Evolutionary conservation across 2,888 invertebrate genomes (phyloP).

Genomic region (Melinaea menophilus): DNA sequence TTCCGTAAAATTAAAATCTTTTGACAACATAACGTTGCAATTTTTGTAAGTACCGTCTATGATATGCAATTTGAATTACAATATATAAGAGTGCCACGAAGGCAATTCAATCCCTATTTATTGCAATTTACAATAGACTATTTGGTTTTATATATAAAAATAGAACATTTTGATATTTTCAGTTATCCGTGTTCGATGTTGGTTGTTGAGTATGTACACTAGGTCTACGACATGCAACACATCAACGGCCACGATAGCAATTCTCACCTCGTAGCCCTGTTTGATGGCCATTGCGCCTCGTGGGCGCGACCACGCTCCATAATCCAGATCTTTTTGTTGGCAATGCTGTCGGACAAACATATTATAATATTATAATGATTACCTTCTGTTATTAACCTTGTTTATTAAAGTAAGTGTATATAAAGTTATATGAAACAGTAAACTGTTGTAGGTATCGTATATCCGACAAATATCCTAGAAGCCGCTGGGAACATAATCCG

Average conservation of each 20-base stretch:
- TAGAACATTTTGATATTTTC: too few relatives aligned
- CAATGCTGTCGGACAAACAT: constrained; percentile 76
- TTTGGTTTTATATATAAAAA: neutral
- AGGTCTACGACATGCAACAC: constrained; percentile 13
- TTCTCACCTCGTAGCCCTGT: constrained; percentile 79
- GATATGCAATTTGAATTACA: neutral
- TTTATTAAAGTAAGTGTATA: too few relatives aligned
- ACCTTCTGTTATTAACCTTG: neutral
- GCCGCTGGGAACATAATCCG: constrained; percentile 29
- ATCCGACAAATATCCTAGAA: neutral
- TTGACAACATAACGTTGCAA: too few relatives aligned
- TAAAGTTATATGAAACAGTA: too few relatives aligned
- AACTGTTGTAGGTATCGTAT: too few relatives aligned
- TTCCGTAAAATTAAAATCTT: too few relatives aligned
- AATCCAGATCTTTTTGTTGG: constrained; percentile 79
- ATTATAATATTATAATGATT: constrained; percentile 12
- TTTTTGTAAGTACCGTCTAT: neutral
- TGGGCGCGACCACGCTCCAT: constrained; percentile 77
- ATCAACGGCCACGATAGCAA: constrained; percentile 23
- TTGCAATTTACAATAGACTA: neutral
- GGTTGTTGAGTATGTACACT: neutral
- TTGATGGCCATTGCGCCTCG: constrained; percentile 79
- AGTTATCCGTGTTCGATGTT: too few relatives aligned
- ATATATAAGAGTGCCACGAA: neutral
- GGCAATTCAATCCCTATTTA: neutral